Conservation (phyloP, 2,113 vertebrate species). For the Phoxinus phoxinus region DNA sequence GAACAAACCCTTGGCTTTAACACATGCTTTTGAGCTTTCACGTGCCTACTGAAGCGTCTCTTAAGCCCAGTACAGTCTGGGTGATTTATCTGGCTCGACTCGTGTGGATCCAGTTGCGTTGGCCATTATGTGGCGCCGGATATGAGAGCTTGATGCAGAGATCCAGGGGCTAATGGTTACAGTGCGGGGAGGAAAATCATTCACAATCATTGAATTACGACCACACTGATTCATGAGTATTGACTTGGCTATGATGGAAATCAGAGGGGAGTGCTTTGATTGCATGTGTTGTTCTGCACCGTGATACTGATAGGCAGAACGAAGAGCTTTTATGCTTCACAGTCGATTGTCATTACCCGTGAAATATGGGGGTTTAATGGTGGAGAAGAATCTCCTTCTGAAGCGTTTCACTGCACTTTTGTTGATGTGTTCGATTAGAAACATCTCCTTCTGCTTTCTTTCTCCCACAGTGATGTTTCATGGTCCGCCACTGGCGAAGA, state of each 20-base stretch:
- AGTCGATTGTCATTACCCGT: constrained; percentile 60
- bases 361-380: constrained; percentile 72
- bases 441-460: constrained; percentile 50
- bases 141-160: constrained; percentile 68
- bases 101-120: constrained; percentile 74
- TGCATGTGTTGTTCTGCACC: constrained; percentile 61
- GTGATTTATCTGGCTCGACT: constrained; percentile 68
- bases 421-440: constrained; percentile 65
- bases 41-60: constrained; percentile 61
- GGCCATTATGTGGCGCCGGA: constrained; percentile 76
- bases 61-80: constrained; percentile 58
- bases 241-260: constrained; percentile 73
- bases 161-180: constrained; percentile 80
- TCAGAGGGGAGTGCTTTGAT: constrained; percentile 68
- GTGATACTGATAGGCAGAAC: constrained; percentile 54
- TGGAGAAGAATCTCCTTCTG: constrained; percentile 64
- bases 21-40: constrained; percentile 47
- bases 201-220: constrained; percentile 79
- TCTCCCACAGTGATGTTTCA: constrained; percentile 90
- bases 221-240: constrained; percentile 75
- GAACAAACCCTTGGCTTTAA: background rate
- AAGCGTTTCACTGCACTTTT: constrained; percentile 62
- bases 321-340: constrained; percentile 62
- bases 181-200: constrained; percentile 74
- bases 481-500: constrained; percentile 89